phyloP scores from a whole-genome alignment of 2,113 vertebrate species.

The Echinops telfairi region DNA sequence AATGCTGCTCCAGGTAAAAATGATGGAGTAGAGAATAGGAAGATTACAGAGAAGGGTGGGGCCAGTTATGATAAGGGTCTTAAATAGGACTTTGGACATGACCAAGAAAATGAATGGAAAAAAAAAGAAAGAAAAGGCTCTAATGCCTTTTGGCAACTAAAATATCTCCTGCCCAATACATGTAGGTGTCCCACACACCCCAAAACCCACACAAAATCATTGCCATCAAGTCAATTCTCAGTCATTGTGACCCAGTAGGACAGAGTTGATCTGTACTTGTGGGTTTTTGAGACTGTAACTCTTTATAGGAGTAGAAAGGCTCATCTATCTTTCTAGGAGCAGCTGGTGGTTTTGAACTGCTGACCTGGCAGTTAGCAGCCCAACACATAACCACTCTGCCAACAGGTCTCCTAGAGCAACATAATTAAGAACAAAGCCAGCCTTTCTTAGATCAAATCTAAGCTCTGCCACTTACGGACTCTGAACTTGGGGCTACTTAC shows the following conservation, averaged over 20 bases:
- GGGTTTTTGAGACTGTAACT: too few relatives aligned
- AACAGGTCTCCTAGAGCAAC: not conserved
- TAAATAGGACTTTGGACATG: conserved; percentile 41
- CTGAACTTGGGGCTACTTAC: conserved; percentile 56
- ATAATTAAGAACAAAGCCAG: not conserved
- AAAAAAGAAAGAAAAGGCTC: not conserved
- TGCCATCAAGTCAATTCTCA: too few relatives aligned
- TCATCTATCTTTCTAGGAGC: too few relatives aligned
- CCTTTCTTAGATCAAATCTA: not conserved
- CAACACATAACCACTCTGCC: too few relatives aligned
- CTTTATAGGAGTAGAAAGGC: too few relatives aligned
- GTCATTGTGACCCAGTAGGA: too few relatives aligned
- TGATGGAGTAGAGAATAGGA: not conserved
- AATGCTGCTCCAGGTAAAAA: not conserved
- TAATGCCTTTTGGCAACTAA: not conserved
- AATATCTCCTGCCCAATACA: not conserved
- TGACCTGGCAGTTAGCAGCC: too few relatives aligned
- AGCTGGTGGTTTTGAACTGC: too few relatives aligned
- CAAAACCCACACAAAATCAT: too few relatives aligned
- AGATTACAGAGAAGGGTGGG: not conserved
- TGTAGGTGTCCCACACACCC: not conserved
- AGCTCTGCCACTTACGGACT: conserved; percentile 27
- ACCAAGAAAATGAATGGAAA: conserved; percentile 44
- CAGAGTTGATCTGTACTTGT: too few relatives aligned
- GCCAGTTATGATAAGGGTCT: not conserved